Evolutionary conservation across 2,888 invertebrate genomes (phyloP).

Genomic region (Synanthedon myopaeformis): DNA sequence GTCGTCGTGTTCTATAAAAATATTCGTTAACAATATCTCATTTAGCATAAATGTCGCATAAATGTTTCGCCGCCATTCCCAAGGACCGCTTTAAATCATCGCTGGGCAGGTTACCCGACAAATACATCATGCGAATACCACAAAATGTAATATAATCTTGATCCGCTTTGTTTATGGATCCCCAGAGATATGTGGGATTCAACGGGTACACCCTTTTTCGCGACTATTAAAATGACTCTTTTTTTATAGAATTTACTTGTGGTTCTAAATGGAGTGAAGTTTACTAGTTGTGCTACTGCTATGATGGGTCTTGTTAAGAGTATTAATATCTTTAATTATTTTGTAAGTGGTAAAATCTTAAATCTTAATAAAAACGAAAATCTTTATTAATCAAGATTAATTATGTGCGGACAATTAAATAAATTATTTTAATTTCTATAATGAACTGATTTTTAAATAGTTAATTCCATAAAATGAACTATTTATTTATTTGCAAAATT

Average conservation of each 20-base stretch:
- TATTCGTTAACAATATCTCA: background rate
- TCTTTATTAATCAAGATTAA: too few species aligned
- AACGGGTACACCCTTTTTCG: constrained; percentile 2
- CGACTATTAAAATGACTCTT: constrained; percentile 6
- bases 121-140: constrained; percentile 4
- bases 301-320: too few species aligned
- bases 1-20: too few species aligned
- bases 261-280: background rate
- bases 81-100: constrained; percentile 9
- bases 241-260: background rate
- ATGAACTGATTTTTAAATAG: too few species aligned
- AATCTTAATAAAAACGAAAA: too few species aligned
- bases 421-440: too few species aligned
- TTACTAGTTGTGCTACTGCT: too few species aligned
- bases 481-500: too few species aligned
- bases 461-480: too few species aligned
- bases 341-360: too few species aligned
- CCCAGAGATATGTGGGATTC: constrained; percentile 7
- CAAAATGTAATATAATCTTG: constrained; percentile 8
- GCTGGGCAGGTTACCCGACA: constrained; percentile 5
- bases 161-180: constrained; percentile 14
- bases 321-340: too few species aligned
- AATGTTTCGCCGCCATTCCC: constrained; percentile 6
- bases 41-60: background rate
- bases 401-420: too few species aligned